A percentile compares a stretch with the other conserved stretches of the same genome.
Conservation (phyloP, 2,888 invertebrate species). For the Sphinx pinastri region DNA sequence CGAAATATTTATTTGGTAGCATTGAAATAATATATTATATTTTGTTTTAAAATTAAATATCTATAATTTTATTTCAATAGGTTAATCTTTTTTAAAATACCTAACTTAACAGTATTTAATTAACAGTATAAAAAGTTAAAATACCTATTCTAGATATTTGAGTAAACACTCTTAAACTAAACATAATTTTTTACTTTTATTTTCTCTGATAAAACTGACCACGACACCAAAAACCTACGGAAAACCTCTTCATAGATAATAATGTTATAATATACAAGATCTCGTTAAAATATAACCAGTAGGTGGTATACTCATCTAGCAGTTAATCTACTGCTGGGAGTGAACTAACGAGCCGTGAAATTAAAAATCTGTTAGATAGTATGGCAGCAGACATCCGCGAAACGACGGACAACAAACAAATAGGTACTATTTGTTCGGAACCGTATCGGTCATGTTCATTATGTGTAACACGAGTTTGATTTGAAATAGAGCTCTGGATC, state of each 20-base stretch:
- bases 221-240: no score
- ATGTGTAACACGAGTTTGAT: conserved; percentile 49
- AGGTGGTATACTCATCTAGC: conserved; percentile 21
- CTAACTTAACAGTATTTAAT: no score
- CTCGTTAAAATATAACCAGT: conserved; percentile 6
- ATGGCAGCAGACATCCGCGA: conserved; percentile 49
- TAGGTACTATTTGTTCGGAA: conserved; percentile 63
- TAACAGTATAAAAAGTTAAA: no score
- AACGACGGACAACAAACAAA: conserved; percentile 67
- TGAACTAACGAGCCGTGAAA: conserved; percentile 71
- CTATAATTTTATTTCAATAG: no score
- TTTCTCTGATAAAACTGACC: not conserved
- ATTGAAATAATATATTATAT: no score
- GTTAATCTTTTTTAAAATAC: no score
- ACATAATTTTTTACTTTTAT: not conserved
- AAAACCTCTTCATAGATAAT: not conserved
- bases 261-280: not conserved
- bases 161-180: no score
- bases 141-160: no score
- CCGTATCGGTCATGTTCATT: conserved; percentile 22
- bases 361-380: conserved; percentile 69
- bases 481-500: conserved; percentile 42
- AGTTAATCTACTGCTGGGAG: conserved; percentile 32
- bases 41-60: no score
- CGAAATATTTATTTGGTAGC: no score